These are phyloP conservation scores for Aplidium turbinatum DNA, from an alignment of 23 tunicate genomes.

Conservation along the genomic window DNA sequence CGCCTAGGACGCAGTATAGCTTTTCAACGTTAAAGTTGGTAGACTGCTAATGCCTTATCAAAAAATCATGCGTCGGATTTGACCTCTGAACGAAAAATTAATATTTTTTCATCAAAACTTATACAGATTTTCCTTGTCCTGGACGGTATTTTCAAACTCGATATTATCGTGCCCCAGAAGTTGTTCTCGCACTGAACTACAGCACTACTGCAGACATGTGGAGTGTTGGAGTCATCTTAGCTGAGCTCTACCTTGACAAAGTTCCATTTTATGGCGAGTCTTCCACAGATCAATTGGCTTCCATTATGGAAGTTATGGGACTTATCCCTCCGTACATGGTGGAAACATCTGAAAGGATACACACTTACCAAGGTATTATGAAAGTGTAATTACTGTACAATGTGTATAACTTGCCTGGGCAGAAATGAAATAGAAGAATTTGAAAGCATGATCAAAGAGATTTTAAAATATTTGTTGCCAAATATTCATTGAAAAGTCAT, in stretches of 20 bases:
- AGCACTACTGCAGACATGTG: constrained; percentile 84
- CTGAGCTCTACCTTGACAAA: constrained; percentile 67
- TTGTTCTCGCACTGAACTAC: constrained; percentile 74
- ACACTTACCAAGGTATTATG: constrained; percentile 70
- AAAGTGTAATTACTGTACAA: not conserved
- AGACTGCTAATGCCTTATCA: not conserved
- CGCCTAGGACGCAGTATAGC: not conserved
- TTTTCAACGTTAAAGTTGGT: not conserved
- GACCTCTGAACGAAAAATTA: no score
- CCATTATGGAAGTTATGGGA: constrained; percentile 98
- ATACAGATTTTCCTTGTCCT: constrained; percentile 73
- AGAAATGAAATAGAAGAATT: no score
- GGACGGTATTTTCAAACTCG: constrained; percentile 91
- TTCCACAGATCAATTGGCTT: constrained; percentile 87
- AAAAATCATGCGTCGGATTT: not conserved
- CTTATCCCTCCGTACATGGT: constrained; percentile 84
- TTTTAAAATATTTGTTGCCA: no score
- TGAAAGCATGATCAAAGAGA: no score
- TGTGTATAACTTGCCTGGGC: not conserved
- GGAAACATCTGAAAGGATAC: constrained; percentile 64
- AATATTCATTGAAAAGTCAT: no score
- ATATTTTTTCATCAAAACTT: not conserved
- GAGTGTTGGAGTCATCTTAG: constrained; percentile 92
- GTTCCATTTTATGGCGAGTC: constrained; percentile 96
- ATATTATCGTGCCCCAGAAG: constrained; percentile 95